A percentile compares a stretch with the other conserved stretches of the same genome.
phyloP scores from a whole-genome alignment of 2,797 vertebrate species.

The Streptopelia turtur region DNA sequence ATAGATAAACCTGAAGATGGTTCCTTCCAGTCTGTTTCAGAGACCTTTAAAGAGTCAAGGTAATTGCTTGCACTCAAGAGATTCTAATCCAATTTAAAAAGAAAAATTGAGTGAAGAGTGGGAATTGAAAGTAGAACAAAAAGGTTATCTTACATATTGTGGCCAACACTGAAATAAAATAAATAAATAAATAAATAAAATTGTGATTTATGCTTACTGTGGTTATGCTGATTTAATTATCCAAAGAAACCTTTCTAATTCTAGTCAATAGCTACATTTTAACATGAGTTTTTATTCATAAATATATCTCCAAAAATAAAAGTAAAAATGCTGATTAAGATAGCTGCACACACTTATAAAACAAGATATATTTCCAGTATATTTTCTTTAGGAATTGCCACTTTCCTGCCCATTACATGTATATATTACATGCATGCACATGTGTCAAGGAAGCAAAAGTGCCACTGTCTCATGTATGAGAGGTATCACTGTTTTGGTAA shows the following conservation, averaged over 20 bases:
- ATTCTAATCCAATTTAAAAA: constrained; percentile 37
- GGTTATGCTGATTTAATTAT: not conserved
- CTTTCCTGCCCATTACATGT: not conserved
- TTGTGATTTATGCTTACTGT: not conserved
- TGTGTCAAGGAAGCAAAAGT: not conserved
- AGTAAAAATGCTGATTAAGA: not conserved
- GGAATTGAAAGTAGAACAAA: constrained; percentile 4
- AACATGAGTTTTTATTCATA: not conserved
- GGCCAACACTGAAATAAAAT: not conserved
- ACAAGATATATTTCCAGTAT: not conserved
- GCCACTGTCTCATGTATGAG: not conserved
- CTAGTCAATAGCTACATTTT: not conserved
- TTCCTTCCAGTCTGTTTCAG: not conserved
- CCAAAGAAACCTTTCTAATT: not conserved
- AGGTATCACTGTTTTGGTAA: not conserved
- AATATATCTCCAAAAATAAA: not conserved
- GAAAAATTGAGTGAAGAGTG: not conserved
- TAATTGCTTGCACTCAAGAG: constrained; percentile 27
- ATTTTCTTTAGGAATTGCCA: not conserved
- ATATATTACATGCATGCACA: accelerated
- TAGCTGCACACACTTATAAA: not conserved
- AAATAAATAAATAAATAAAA: not conserved
- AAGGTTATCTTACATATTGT: not conserved
- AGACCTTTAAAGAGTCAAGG: not conserved
- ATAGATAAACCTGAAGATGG: not conserved